These are phyloP conservation scores for Belgica antarctica DNA, from an alignment of 2,888 invertebrate genomes.

Conservation along the genomic window DNA sequence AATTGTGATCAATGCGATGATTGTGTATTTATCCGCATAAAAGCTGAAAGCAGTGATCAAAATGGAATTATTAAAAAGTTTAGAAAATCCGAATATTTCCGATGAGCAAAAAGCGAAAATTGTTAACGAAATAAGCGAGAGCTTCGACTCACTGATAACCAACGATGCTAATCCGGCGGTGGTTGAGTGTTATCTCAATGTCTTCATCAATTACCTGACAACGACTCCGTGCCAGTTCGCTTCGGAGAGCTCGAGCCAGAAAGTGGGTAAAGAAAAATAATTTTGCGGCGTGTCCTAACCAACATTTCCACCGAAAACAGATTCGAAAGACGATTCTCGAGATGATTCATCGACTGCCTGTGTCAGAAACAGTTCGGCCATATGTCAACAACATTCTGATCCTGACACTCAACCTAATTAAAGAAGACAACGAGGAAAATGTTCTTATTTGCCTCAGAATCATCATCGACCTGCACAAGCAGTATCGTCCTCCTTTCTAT, in stretches of 20 bases:
- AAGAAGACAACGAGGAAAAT: constrained; percentile 97
- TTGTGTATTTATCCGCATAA: too few relatives aligned
- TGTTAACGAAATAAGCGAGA: constrained; percentile 32
- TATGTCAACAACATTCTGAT: constrained; percentile 84
- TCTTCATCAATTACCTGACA: constrained; percentile 29
- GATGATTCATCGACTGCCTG: constrained; percentile 93
- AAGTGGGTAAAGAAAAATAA: not conserved
- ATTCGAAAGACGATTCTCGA: constrained; percentile 91
- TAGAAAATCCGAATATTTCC: constrained; percentile 21
- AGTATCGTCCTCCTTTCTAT: constrained; percentile 85
- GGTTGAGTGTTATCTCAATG: not conserved
- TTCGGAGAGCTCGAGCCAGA: constrained; percentile 32
- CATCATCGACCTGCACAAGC: constrained; percentile 95
- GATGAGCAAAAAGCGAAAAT: constrained; percentile 38
- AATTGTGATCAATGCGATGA: too few relatives aligned
- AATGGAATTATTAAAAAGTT: constrained; percentile 28
- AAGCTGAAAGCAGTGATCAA: not conserved
- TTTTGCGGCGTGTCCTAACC: constrained; percentile 48
- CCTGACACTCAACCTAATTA: constrained; percentile 85
- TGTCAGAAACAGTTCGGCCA: constrained; percentile 80
- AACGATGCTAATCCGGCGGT: constrained; percentile 6
- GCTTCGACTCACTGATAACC: constrained; percentile 21
- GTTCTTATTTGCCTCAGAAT: constrained; percentile 92
- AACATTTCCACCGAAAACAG: too few relatives aligned
- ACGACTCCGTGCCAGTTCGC: constrained; percentile 28